Percentiles rank a stretch among this genome's conserved stretches.
phyloP scores from a whole-genome alignment of 2,797 vertebrate species.

The Propithecus perrieri region DNA sequence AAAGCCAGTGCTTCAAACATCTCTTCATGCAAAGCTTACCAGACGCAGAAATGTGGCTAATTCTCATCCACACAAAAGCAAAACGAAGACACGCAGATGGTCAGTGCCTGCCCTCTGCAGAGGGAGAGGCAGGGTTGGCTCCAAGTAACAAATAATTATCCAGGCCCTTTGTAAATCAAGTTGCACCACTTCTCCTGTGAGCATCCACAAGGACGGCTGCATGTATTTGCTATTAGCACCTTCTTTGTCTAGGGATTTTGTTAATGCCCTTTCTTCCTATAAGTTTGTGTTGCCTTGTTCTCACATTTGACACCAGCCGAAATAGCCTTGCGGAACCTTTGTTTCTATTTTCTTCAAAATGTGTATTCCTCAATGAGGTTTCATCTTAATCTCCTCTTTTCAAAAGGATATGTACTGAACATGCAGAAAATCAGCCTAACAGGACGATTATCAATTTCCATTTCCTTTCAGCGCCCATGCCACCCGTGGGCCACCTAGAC shows the following conservation, averaged over 20 bases:
- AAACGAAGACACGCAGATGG: slow-evolving; percentile 75
- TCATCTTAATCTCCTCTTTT: slow-evolving; percentile 77
- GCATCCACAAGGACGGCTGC: slow-evolving; percentile 67
- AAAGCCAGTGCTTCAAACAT: slow-evolving; percentile 70
- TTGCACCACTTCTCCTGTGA: slow-evolving; percentile 78
- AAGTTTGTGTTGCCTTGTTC: slow-evolving; percentile 71
- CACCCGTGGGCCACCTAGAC: slow-evolving; percentile 73
- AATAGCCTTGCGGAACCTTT: slow-evolving; percentile 68
- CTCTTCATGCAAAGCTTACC: slow-evolving; percentile 71
- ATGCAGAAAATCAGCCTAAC: slow-evolving; percentile 76
- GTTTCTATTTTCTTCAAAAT: slow-evolving; percentile 70
- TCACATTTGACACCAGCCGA: slow-evolving; percentile 77
- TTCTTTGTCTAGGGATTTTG: slow-evolving; percentile 79
- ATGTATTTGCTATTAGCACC: slow-evolving; percentile 72
- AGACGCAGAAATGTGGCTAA: slow-evolving; percentile 65
- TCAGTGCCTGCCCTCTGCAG: slow-evolving; percentile 68
- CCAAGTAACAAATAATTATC: slow-evolving; percentile 75
- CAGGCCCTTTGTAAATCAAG: slow-evolving; percentile 77
- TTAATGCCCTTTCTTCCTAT: slow-evolving; percentile 74
- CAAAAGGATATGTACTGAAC: slow-evolving; percentile 81
- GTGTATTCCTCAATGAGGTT: slow-evolving; percentile 76
- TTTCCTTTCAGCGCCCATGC: slow-evolving; percentile 76
- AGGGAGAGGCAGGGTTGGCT: slow-evolving; percentile 67
- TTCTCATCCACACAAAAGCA: slow-evolving; percentile 70
- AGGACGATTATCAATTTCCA: slow-evolving; percentile 82